Percentiles rank a stretch among this genome's conserved stretches.
These are phyloP conservation scores for Copidosoma floridanum DNA, from an alignment of 1,140 invertebrate species.

Conservation along the genomic window DNA sequence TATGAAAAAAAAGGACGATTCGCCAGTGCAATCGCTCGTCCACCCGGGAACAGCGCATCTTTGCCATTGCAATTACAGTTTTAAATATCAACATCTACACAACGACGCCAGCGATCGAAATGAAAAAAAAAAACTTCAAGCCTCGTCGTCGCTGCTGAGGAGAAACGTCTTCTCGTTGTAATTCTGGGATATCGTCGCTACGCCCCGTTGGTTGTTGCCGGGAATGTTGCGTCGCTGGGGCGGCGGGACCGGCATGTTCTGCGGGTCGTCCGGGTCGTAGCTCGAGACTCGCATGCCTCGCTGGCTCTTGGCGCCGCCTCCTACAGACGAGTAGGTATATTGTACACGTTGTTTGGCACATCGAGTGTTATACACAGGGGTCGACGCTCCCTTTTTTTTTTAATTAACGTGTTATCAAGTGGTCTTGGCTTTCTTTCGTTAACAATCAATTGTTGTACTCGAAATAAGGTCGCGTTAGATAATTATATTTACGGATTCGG, in stretches of 20 bases:
- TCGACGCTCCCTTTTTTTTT: too few species aligned
- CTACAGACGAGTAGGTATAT: conserved; percentile 7
- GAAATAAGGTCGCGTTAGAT: too few species aligned
- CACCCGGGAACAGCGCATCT: not conserved
- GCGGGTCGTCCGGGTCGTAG: conserved; percentile 68
- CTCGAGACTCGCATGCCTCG: conserved; percentile 66
- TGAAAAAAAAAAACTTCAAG: too few species aligned
- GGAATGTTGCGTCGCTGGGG: conserved; percentile 59
- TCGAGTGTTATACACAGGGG: too few species aligned
- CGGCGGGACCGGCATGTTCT: conserved; percentile 54
- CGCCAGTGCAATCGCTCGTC: not conserved
- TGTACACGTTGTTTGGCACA: not conserved
- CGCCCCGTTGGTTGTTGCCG: conserved; percentile 61
- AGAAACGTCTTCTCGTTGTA: conserved; percentile 96
- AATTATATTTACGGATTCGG: too few species aligned
- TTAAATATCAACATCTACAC: not conserved
- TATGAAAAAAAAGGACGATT: not conserved
- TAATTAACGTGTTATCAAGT: too few species aligned
- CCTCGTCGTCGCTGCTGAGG: conserved; percentile 94
- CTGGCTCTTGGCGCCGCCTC: conserved; percentile 64
- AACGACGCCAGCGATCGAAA: conserved; percentile 53
- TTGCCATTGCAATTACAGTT: not conserved
- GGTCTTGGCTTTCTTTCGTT: too few species aligned
- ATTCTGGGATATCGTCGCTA: conserved; percentile 76
- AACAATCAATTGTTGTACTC: too few species aligned